These are phyloP conservation scores for Bombus ignitus DNA, from an alignment of 1,140 invertebrate genomes.

Conservation along the genomic window DNA sequence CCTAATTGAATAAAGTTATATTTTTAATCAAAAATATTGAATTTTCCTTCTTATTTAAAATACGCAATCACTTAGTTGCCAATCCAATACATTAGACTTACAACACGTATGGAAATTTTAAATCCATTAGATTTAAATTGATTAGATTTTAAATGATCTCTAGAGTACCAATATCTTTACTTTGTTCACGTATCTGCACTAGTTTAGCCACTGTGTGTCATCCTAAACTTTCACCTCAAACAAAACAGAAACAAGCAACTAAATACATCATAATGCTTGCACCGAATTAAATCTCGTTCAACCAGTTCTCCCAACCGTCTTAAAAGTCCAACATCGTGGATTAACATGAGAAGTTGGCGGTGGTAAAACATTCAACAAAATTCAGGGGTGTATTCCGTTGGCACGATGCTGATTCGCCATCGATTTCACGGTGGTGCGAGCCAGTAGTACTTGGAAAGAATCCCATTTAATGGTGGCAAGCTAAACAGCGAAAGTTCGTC, in stretches of 20 bases:
- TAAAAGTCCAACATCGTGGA: neutral
- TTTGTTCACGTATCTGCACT: no score
- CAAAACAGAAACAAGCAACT: neutral
- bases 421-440: neutral
- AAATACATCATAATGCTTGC: neutral
- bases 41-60: no score
- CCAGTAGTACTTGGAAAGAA: constrained; percentile 13
- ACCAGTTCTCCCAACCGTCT: no score
- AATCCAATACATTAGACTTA: no score
- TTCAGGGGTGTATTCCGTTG: neutral
- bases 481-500: constrained; percentile 38
- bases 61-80: no score
- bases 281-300: neutral
- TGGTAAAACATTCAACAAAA: neutral
- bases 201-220: no score
- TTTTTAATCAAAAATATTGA: no score
- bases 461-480: constrained; percentile 33
- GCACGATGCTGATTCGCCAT: constrained; percentile 6
- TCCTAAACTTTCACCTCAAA: neutral
- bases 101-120: no score
- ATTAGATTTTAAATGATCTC: no score
- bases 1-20: no score
- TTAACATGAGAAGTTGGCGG: constrained; percentile 9
- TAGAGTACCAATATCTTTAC: no score
- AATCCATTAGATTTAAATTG: no score